Conservation (phyloP, 2,888 invertebrate genomes). For the Macroteleia sp. region DNA sequence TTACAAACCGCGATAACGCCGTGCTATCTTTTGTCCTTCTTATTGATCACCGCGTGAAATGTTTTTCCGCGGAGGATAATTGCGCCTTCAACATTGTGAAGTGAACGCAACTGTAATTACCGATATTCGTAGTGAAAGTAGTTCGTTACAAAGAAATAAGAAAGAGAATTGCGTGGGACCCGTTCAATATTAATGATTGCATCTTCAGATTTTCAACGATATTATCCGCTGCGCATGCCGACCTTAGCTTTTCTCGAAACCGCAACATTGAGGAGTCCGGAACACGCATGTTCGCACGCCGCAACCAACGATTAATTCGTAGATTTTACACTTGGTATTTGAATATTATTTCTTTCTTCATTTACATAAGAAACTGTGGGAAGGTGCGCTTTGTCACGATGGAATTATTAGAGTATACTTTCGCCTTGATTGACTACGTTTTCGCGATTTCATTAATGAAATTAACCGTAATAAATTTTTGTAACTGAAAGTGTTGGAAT, state of each 20-base stretch:
- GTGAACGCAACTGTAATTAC: conserved; percentile 42
- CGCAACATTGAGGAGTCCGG: conserved; percentile 18
- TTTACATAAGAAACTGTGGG: conserved; percentile 62
- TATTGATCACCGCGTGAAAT: no score
- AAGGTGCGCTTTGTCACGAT: conserved; percentile 30
- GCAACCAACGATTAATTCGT: conserved; percentile 57
- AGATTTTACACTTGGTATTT: conserved; percentile 47
- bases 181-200: conserved; percentile 59
- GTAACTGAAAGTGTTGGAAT: neutral
- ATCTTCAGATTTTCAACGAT: conserved; percentile 46
- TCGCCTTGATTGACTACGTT: conserved; percentile 36
- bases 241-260: conserved; percentile 48
- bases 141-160: conserved; percentile 52
- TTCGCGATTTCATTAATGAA: conserved; percentile 19
- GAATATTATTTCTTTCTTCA: conserved; percentile 23
- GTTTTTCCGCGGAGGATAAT: conserved; percentile 19
- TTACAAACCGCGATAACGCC: no score
- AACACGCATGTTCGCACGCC: conserved; percentile 69
- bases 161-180: conserved; percentile 62
- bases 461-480: conserved; percentile 14
- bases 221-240: conserved; percentile 47
- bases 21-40: no score
- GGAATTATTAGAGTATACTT: conserved; percentile 51
- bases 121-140: conserved; percentile 66
- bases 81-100: conserved; percentile 42